These are phyloP conservation scores for Xiphorhynchus elegans DNA, from an alignment of 2,113 vertebrate genomes.

Conservation along the genomic window DNA sequence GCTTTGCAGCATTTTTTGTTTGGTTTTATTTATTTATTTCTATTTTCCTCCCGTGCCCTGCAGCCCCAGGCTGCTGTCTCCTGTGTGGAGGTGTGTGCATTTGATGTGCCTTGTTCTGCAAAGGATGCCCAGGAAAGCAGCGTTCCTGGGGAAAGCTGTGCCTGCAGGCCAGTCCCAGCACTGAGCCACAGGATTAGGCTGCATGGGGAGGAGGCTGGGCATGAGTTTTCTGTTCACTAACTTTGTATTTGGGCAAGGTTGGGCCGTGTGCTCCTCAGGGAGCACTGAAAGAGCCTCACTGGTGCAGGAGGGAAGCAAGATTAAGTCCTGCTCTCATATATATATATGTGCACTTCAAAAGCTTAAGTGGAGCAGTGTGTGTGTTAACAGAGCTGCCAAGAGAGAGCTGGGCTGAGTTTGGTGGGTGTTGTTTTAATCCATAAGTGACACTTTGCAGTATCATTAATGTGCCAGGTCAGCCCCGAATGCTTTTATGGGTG, in stretches of 20 bases:
- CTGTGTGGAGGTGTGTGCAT: fast-evolving
- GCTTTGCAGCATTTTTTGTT: fast-evolving
- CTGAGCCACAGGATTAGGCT: background rate
- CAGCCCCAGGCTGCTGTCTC: background rate
- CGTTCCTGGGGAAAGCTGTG: fast-evolving
- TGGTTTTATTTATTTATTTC: fast-evolving
- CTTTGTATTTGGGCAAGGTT: background rate
- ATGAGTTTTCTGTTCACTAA: background rate
- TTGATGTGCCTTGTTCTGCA: background rate
- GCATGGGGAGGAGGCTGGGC: fast-evolving
- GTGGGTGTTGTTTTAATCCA: background rate
- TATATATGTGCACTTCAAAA: background rate
- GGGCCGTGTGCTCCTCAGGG: background rate
- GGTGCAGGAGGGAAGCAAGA: background rate
- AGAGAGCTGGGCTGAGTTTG: background rate
- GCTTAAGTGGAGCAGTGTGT: background rate
- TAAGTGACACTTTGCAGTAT: background rate
- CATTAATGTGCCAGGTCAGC: background rate
- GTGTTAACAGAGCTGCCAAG: background rate
- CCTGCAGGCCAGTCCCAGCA: fast-evolving
- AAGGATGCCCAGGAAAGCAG: background rate
- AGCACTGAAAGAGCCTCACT: background rate
- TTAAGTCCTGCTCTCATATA: background rate
- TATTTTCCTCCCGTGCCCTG: fast-evolving
- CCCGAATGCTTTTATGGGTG: background rate